Percentiles rank a stretch among this genome's conserved stretches.
These are phyloP conservation scores for Cheiracanthium punctorium DNA, from an alignment of 2,888 invertebrate species.

Conservation along the genomic window DNA sequence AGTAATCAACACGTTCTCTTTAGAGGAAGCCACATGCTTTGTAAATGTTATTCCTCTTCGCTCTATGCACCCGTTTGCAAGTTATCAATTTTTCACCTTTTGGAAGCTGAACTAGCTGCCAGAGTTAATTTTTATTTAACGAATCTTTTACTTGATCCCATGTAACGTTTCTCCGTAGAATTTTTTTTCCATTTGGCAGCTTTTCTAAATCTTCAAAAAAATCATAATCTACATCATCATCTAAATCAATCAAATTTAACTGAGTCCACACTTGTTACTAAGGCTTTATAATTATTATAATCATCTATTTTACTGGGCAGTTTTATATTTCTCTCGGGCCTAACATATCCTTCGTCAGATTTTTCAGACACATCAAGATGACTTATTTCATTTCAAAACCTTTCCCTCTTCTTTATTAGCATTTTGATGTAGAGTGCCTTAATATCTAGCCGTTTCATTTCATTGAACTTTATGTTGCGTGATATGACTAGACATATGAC, in stretches of 20 bases:
- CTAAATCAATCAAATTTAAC: no score
- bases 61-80: neutral
- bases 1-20: slow-evolving; percentile 1
- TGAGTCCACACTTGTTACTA: neutral
- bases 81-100: neutral
- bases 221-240: no score
- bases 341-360: neutral
- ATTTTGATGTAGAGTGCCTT: no score
- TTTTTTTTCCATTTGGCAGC: neutral
- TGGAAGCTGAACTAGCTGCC: neutral
- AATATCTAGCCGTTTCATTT: neutral
- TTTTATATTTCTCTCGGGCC: neutral
- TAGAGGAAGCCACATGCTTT: slow-evolving; percentile 13
- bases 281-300: neutral
- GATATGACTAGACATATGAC: neutral
- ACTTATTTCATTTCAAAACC: no score
- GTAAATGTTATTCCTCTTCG: neutral
- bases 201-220: neutral
- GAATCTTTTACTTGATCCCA: slow-evolving; percentile 11
- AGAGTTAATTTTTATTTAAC: neutral
- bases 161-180: neutral
- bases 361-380: neutral
- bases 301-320: neutral
- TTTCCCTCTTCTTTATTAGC: no score
- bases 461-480: slow-evolving; percentile 1